Percentiles rank a stretch among this genome's conserved stretches.
Evolutionary conservation across 2,113 vertebrate genomes (phyloP).

Genomic region (Labeo catla): DNA sequence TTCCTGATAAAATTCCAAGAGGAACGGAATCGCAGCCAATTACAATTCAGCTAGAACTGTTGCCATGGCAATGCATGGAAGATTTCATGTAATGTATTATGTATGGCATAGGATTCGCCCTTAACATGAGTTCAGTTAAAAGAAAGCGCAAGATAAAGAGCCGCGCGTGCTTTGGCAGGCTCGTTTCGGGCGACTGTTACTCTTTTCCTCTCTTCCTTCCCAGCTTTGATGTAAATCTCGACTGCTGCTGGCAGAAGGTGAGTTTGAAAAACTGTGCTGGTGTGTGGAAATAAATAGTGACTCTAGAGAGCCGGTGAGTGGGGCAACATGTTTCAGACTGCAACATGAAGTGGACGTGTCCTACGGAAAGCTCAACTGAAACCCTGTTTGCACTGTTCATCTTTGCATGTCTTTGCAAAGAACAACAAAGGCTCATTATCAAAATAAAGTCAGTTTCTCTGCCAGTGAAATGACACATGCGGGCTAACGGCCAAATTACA

Average conservation of each 20-base stretch:
- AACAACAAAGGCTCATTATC: not conserved
- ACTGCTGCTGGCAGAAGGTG: conserved; percentile 44
- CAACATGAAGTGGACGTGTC: not conserved
- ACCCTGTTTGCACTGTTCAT: not conserved
- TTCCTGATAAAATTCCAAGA: conserved; percentile 82
- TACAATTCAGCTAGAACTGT: conserved; percentile 81
- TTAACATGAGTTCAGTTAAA: conserved; percentile 83
- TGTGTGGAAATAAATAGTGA: conserved; percentile 32
- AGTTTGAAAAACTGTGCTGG: conserved; percentile 27
- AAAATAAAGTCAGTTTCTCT: not conserved
- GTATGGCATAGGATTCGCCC: conserved; percentile 78
- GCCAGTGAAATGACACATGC: not conserved
- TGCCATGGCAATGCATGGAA: conserved; percentile 85
- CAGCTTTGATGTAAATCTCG: conserved; percentile 24
- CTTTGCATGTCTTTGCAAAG: not conserved
- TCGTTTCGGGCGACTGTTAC: not conserved
- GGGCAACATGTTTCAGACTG: conserved; percentile 22
- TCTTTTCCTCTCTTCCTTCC: not conserved
- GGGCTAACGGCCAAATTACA: not conserved
- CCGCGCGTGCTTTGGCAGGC: not conserved
- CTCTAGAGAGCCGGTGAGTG: conserved; percentile 10
- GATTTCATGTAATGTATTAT: conserved; percentile 85
- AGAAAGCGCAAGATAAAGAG: conserved; percentile 59
- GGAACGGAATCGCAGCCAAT: conserved; percentile 83
- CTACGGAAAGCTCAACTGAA: not conserved